Percentiles rank a stretch among this genome's conserved stretches.
phyloP scores from a whole-genome alignment of 2,888 invertebrate genomes.

The Busseola fusca region DNA sequence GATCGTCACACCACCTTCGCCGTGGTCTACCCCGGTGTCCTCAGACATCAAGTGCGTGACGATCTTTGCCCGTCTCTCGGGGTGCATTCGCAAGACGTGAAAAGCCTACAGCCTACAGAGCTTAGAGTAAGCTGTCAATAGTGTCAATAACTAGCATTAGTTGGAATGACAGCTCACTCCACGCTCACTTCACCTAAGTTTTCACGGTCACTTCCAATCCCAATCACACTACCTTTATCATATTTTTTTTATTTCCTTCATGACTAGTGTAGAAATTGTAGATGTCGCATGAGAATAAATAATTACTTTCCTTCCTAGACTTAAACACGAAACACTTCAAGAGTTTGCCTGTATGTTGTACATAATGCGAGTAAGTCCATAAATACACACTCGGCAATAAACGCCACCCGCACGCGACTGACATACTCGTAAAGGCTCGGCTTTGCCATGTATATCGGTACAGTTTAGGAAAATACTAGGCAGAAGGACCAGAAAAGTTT shows the following conservation, averaged over 20 bases:
- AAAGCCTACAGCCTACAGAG: too few species aligned
- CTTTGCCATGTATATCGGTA: constrained; percentile 15
- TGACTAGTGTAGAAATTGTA: constrained; percentile 2
- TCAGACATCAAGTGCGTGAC: too few species aligned
- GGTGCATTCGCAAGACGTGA: too few species aligned
- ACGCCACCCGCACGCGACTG: constrained; percentile 14
- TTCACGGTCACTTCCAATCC: too few species aligned
- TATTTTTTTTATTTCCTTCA: constrained; percentile 1
- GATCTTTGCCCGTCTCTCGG: too few species aligned
- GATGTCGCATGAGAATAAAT: constrained; percentile 23
- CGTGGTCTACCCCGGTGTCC: too few species aligned
- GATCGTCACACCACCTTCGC: too few species aligned
- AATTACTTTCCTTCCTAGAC: constrained; percentile 15
- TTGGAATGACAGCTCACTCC: too few species aligned
- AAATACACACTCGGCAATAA: constrained; percentile 32
- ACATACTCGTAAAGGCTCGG: not conserved
- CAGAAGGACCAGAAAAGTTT: not conserved
- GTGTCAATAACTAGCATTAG: too few species aligned
- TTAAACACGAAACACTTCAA: constrained; percentile 2
- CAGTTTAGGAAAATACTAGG: constrained; percentile 9
- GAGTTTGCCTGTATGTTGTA: constrained; percentile 15
- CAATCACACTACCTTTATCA: too few species aligned
- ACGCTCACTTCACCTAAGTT: too few species aligned
- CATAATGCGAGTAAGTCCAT: constrained; percentile 27
- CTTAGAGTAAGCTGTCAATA: too few species aligned